Percentiles rank a stretch among this genome's conserved stretches.
Evolutionary conservation across 2,888 invertebrate genomes (phyloP).

Genomic region (Glaucopsyche alexis): DNA sequence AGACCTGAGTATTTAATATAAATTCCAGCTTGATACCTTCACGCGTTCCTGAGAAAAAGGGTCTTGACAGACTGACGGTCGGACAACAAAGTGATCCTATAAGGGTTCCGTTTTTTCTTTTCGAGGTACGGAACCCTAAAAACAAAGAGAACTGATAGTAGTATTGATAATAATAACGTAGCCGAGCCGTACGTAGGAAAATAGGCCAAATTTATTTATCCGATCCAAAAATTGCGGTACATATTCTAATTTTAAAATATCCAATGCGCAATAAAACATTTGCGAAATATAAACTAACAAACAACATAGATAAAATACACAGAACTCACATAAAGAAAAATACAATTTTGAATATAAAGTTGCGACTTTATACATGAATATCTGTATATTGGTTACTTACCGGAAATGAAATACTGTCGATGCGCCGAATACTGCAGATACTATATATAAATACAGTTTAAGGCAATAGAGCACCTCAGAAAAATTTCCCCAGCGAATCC

Average conservation of each 20-base stretch:
- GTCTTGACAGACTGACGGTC: too few relatives aligned
- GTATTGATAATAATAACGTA: too few relatives aligned
- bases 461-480: constrained; percentile 25
- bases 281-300: not conserved
- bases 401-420: constrained; percentile 3
- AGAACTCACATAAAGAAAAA: not conserved
- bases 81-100: too few relatives aligned
- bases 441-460: constrained; percentile 19
- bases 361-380: not conserved
- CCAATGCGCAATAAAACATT: not conserved
- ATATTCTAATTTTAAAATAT: not conserved
- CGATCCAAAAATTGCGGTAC: not conserved
- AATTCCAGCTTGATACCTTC: too few relatives aligned
- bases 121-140: too few relatives aligned
- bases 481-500: constrained; percentile 24
- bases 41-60: too few relatives aligned
- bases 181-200: not conserved
- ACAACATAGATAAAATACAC: not conserved
- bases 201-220: not conserved
- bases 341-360: constrained; percentile 11
- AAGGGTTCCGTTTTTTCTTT: too few relatives aligned
- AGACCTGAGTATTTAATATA: too few relatives aligned
- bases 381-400: constrained; percentile 21
- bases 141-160: too few relatives aligned
- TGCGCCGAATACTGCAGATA: constrained; percentile 22